A percentile compares a stretch with the other conserved stretches of the same genome.
phyloP scores from a whole-genome alignment of 2,888 invertebrate species.

The Hypercompe scribonia region DNA sequence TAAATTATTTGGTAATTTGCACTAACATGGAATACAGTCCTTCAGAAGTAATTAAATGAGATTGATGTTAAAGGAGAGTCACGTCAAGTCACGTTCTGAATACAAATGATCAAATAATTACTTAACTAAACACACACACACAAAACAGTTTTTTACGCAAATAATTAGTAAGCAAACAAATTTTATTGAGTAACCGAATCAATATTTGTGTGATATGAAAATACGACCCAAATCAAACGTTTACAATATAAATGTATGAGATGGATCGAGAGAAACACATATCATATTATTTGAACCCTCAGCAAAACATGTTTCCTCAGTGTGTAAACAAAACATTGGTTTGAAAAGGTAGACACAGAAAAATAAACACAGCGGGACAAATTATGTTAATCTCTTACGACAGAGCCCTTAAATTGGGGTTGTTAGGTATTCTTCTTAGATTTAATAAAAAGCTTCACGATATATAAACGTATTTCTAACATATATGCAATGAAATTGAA shows the following conservation, averaged over 20 bases:
- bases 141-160: not conserved
- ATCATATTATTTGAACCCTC: not conserved
- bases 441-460: not conserved
- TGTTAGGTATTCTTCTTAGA: not conserved
- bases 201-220: not conserved
- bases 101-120: no score
- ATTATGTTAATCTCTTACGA: not conserved
- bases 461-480: no score
- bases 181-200: not conserved
- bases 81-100: no score
- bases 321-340: not conserved
- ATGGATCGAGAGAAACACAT: not conserved
- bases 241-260: not conserved
- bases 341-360: not conserved
- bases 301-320: not conserved
- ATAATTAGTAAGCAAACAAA: not conserved
- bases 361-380: not conserved
- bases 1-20: not conserved
- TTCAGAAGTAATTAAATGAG: no score
- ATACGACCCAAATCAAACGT: not conserved
- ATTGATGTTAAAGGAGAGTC: no score
- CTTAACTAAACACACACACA: no score
- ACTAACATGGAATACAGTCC: no score
- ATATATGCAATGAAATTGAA: no score
- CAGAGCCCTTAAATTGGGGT: not conserved